These are phyloP conservation scores for Numida meleagris DNA, from an alignment of 2,113 vertebrate species.

Conservation along the genomic window DNA sequence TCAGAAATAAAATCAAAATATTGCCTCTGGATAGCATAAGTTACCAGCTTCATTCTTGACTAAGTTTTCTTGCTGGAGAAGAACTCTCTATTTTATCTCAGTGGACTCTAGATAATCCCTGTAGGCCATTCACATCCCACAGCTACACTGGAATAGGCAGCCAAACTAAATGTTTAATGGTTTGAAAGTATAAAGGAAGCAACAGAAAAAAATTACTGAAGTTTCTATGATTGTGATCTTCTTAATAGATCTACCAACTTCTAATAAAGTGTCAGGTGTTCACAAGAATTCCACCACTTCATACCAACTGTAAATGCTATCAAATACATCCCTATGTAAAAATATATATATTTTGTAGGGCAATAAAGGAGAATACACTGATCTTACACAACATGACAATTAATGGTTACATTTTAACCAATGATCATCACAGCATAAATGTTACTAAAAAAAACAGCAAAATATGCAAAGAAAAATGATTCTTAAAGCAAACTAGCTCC, in stretches of 20 bases:
- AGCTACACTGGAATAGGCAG: not conserved
- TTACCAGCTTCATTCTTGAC: not conserved
- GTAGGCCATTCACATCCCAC: not conserved
- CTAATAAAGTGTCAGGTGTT: not conserved
- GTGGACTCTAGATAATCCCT: not conserved
- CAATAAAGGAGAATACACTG: not conserved
- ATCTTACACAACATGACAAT: not conserved
- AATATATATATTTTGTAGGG: not conserved
- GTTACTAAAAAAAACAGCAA: not conserved
- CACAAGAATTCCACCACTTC: not conserved
- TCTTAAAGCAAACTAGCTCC: not conserved
- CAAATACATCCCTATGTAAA: not conserved
- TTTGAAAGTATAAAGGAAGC: not conserved
- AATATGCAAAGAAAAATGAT: not conserved
- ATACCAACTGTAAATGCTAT: not conserved
- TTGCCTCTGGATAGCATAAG: not conserved
- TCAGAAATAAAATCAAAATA: not conserved
- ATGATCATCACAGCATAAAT: no score
- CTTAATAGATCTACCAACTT: not conserved
- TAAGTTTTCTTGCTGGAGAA: not conserved
- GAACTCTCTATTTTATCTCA: no score
- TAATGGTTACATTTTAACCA: not conserved
- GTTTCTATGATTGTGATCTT: not conserved
- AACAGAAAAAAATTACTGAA: not conserved
- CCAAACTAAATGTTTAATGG: not conserved